Evolutionary conservation across 2,888 invertebrate species (phyloP), one percentile per base, ranked within the genome.

Genomic region (Trachelus iudaicus): DNA sequence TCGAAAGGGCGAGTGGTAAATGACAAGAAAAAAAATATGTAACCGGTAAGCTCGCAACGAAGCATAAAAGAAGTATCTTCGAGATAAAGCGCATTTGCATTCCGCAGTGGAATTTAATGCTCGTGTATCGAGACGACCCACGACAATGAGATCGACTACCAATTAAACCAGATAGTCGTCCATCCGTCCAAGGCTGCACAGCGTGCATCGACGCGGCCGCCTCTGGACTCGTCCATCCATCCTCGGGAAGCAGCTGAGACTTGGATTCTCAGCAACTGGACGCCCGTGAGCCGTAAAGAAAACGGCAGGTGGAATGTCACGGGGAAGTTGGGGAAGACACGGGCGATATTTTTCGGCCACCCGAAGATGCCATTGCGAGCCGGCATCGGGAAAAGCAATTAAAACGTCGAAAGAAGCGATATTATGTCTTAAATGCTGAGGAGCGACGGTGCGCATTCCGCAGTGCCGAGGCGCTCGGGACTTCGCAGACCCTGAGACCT

Each of bases 331-430:
- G 33, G 71, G 34, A 15, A 15, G 37, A 23, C 71, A 71, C 31
- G 31, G 33, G 71, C 71, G 71, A 71, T 71, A 71, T 71, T 71
- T 71, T 71, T 31, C 71, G 71, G 71, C 34, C 71, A 33, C 34
- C 71, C 15, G 34, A 71, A 23, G 78, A 82, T 78, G 75, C 81
- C 79, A 71, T 34, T 71, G 71, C 9, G 71, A 31, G 33, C 75
- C 75, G 77, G 68, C 73, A 78, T 76, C 73, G 73, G 74, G 79
- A 76, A 79, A 79, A 80, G 83, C 82, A 85, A 84, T 85, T 85
- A 85, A 84, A 84, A 76, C 77, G 81, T 81, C 82, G 82, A 82
- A 84, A 85, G 84, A 83, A 84, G 82, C 83, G 80, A 81, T 85
- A 85, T 83, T 82, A 77, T 80, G 79, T 76, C 79, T 82, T 79